These are phyloP conservation scores for Corythornis vintsioides DNA, from an alignment of 2,113 vertebrate genomes.

Conservation along the genomic window DNA sequence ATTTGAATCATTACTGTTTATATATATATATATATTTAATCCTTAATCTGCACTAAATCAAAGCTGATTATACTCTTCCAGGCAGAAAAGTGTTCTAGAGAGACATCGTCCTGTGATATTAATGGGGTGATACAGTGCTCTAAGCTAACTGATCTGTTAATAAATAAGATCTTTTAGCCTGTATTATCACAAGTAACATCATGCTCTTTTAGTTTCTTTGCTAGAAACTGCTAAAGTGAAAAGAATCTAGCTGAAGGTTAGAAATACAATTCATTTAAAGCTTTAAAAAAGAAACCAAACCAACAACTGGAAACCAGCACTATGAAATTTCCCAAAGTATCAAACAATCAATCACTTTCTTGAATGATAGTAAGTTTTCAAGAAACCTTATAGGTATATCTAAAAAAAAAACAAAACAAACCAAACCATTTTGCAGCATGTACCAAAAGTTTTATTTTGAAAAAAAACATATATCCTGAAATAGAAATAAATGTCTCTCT, in stretches of 20 bases:
- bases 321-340: neutral
- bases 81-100: neutral
- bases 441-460: fast-evolving
- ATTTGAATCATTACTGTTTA: too few species aligned
- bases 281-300: neutral
- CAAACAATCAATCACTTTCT: neutral
- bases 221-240: neutral
- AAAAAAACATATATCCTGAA: neutral
- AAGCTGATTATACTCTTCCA: neutral
- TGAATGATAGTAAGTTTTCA: neutral
- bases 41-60: neutral
- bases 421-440: neutral
- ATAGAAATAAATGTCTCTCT: neutral
- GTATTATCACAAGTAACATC: neutral
- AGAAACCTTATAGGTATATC: fast-evolving
- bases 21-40: too few species aligned
- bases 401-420: neutral
- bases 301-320: neutral
- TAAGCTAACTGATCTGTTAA: neutral
- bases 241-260: neutral
- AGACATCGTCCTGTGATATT: neutral
- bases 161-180: neutral
- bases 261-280: neutral
- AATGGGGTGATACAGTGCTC: neutral
- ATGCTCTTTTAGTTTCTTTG: neutral